Base-by-base conservation (phyloP, 2,797 vertebrate species). In the Aratinga solstitialis region DNA sequence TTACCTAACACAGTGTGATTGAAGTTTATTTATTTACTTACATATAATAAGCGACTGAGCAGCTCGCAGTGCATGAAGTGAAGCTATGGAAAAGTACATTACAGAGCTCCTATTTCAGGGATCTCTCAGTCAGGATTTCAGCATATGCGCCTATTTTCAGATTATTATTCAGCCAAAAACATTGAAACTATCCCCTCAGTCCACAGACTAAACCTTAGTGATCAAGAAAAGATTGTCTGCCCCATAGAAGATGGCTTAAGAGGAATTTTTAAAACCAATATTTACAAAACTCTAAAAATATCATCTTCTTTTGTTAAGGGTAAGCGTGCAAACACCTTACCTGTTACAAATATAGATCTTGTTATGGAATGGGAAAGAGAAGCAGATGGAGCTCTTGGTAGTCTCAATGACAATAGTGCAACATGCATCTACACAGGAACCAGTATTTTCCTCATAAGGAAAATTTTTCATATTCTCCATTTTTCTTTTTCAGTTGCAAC, bases 81-180 rank as follows among this genome's bases (percentile, higher is more conserved):
- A 98, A 96, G 93, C 72, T 69, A 95, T 96, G 95, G 96, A 97
- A 97, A 98, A 98, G 84, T 85, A 82, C 22, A 58, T 94, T 80
- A 89, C 89, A 84, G 74, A 51, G 81, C 53, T 93, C 56, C 74
- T 84, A 75, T 91, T 96, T 91, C 87, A 86, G 82, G 69, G 77
- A 94, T 79, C 51, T 81, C 45, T 93, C 92, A 87, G 90, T 87
- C 90, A 85, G 73, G 63, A 50, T 56, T 93, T 92, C 78, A 62
- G 61, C 76, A 58, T 82, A 58, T 22, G 29, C 78, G 56, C 86
- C 94, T 94, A 71, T 91, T 96, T 96, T 91, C 67, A 95, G 67
- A 95, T 96, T 92, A 95, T 97, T 97, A 95, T 93, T 91, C 93
- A 93, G 85, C 45, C 74, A 83, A 96, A 87, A 87, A 61, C 77